Evolutionary conservation across 1,140 invertebrate genomes (phyloP).

Genomic region (Musca vetustissima): DNA sequence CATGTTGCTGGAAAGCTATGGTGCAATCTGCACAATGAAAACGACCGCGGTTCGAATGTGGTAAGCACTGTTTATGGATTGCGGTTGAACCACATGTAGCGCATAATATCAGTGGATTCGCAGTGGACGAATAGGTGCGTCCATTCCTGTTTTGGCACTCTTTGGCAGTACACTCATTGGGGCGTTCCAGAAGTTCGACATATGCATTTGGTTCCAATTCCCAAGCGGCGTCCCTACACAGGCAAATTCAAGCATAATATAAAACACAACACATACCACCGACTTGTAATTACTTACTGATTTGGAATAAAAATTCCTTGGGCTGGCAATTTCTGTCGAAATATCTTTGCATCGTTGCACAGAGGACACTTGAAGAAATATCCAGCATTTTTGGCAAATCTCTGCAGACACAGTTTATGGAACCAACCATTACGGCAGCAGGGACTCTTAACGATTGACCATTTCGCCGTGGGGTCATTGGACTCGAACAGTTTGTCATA

Average conservation of each 20-base stretch:
- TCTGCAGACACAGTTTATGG: constrained; percentile 59
- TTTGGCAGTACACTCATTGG: constrained; percentile 37
- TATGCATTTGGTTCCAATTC: constrained; percentile 67
- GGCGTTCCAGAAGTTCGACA: constrained; percentile 56
- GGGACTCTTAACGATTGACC: constrained; percentile 40
- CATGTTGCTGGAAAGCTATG: not conserved
- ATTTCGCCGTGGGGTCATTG: not conserved
- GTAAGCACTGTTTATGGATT: constrained; percentile 14
- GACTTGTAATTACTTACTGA: constrained; percentile 31
- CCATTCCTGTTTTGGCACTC: constrained; percentile 47
- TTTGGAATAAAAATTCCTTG: constrained; percentile 70
- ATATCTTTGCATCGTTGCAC: constrained; percentile 65
- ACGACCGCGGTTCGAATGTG: not conserved
- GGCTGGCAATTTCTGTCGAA: constrained; percentile 60
- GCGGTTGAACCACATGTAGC: constrained; percentile 25
- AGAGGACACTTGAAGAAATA: constrained; percentile 72
- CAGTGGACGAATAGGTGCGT: not conserved
- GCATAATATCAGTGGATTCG: constrained; percentile 25
- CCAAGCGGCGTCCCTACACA: constrained; percentile 66
- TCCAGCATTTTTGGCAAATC: constrained; percentile 59
- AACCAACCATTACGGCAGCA: constrained; percentile 60
- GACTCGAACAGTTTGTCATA: constrained; percentile 21
- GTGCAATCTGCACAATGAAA: constrained; percentile 29
- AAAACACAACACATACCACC: too few relatives aligned
- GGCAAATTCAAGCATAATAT: too few relatives aligned